Evolutionary conservation across 2,888 invertebrate genomes (phyloP), one percentile per base, ranked within the genome.

Genomic region (Vanessa cardui): DNA sequence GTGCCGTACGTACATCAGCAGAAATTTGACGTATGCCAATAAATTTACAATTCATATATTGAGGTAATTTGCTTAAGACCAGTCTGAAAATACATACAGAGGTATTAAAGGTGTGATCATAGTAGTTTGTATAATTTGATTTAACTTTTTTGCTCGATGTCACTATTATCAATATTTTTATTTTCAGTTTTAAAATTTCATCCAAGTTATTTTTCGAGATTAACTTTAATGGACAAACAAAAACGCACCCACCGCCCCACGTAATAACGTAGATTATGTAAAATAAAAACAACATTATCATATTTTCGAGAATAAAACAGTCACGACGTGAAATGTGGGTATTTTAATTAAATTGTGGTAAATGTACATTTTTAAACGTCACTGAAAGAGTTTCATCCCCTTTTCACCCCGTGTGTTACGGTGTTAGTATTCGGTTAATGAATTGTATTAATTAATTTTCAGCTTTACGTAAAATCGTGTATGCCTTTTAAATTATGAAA

Each of bases 341-440:
- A n/a, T 50, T 20, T 60, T 65, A 60, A 65, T 65, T 39, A 65
- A 65, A 60, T 54, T 54, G 31, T 16, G n/a, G 46, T 54, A 46
- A 65, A 60, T 65, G 46, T 12, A 52, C 46, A 39, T 60, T 65
- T 65, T 65, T 52, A 65, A 60, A 18, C 65, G 50, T 21, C 21
- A 12, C n/a, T 7, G 26, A 54, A 54, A 31, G 7, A 54, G 52
- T 26, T 7, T 52, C 15, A 16, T 39, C 12, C 26, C 39, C 12
- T 12, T 39, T 39, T 39, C 39, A 26, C 6, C 26, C 31, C 20
- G 50, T 21, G 52, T 26, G 26, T 16, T 54, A 7, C 15, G 26
- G 52, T 54, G 31, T 54, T 54, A n/a, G 52, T 54, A 31, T 54
- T 26, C n/a, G 52, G 52, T 31, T 54, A 54, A 54, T 54, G 52